Percentiles rank a stretch among this genome's conserved stretches.
Conservation (phyloP, 2,113 vertebrate species). For the Girardinichthys multiradiatus region DNA sequence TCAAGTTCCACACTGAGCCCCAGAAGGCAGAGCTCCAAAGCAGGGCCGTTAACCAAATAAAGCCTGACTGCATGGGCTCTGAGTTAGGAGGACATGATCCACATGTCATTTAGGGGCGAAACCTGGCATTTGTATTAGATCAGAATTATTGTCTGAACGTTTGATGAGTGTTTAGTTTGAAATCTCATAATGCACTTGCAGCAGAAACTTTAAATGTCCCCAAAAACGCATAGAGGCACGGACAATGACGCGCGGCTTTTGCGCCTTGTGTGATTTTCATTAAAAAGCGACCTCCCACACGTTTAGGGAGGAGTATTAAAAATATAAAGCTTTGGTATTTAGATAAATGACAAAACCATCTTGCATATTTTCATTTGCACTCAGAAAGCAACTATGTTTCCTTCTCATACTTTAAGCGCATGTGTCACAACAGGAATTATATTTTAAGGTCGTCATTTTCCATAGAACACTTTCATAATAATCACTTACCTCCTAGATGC, state of each 20-base stretch:
- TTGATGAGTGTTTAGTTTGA: not conserved
- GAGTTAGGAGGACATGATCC: constrained; percentile 57
- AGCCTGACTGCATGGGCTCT: constrained; percentile 45
- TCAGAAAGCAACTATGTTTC: constrained; percentile 1
- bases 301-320: constrained; percentile 1
- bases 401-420: not conserved
- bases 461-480: constrained; percentile 7
- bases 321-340: not conserved
- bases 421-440: not conserved
- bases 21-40: constrained; percentile 57
- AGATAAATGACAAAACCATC: not conserved
- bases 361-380: constrained; percentile 22
- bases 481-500: constrained; percentile 61
- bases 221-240: constrained; percentile 3
- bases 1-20: constrained; percentile 68
- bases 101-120: constrained; percentile 52
- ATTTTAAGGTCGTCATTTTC: constrained; percentile 9
- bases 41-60: constrained; percentile 58
- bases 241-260: not conserved
- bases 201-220: constrained; percentile 44
- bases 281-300: constrained; percentile 35
- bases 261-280: constrained; percentile 8
- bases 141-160: not conserved
- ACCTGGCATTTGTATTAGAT: constrained; percentile 21
- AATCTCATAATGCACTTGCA: constrained; percentile 17